These are phyloP conservation scores for Bombus cullumanus DNA, from an alignment of 1,140 invertebrate genomes.

Conservation along the genomic window DNA sequence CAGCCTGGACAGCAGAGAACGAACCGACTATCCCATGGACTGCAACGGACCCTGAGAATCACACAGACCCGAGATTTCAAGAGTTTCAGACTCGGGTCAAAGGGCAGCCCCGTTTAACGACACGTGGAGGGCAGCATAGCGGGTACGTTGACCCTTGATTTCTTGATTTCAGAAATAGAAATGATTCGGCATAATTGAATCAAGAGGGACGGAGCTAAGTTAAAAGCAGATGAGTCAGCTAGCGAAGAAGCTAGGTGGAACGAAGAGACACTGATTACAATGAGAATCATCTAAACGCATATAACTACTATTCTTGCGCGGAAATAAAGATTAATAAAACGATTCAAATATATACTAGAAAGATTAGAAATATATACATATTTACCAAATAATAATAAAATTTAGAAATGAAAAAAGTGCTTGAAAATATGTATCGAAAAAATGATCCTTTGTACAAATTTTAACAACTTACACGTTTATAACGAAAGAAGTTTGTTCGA, in stretches of 20 bases:
- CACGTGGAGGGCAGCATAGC: conserved; percentile 46
- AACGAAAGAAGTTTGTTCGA: no score
- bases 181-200: conserved; percentile 58
- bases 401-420: no score
- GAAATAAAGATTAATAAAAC: no score
- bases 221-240: conserved; percentile 23
- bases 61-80: conserved; percentile 15
- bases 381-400: no score
- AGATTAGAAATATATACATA: no score
- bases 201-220: neutral
- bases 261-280: neutral
- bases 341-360: no score
- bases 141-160: conserved; percentile 58
- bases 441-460: no score
- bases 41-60: neutral
- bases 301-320: no score
- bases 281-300: neutral
- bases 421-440: no score
- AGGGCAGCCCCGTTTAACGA: conserved; percentile 45
- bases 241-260: neutral
- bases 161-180: conserved; percentile 64
- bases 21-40: neutral
- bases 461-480: no score
- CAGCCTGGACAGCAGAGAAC: neutral
- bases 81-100: conserved; percentile 27